Evolutionary conservation across 2,797 vertebrate species (phyloP).

Genomic region (Acomys russatus): DNA sequence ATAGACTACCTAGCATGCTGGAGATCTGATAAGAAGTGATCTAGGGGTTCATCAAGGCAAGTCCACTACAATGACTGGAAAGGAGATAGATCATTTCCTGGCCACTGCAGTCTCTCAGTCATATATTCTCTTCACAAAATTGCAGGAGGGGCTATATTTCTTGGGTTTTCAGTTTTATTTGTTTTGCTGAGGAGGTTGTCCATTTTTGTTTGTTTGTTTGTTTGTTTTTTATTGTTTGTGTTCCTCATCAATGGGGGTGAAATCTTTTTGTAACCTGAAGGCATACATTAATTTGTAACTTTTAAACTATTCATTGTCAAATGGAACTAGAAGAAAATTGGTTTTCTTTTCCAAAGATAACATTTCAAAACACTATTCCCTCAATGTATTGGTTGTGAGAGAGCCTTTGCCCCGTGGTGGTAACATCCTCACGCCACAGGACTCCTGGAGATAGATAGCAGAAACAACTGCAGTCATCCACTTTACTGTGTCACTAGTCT

Average conservation of each 20-base stretch:
- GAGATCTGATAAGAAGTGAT: not conserved
- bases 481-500: not conserved
- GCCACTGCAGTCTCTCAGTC: not conserved
- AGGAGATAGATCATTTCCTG: not conserved
- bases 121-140: not conserved
- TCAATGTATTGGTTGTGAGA: constrained; percentile 21
- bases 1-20: not conserved
- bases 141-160: too few species aligned
- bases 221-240: too few species aligned
- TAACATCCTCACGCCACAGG: not conserved
- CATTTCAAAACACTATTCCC: not conserved
- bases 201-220: too few species aligned
- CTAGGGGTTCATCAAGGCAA: not conserved
- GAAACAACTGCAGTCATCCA: not conserved
- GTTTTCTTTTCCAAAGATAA: constrained; percentile 46
- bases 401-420: not conserved
- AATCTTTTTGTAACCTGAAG: not conserved
- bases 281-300: not conserved
- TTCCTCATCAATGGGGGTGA: not conserved
- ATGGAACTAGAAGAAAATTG: constrained; percentile 13
- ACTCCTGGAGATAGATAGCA: not conserved
- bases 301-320: constrained; percentile 23
- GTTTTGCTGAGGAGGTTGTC: too few species aligned
- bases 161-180: too few species aligned
- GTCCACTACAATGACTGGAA: not conserved